These are phyloP conservation scores for Alca torda DNA, from an alignment of 2,797 vertebrate genomes.

Conservation along the genomic window DNA sequence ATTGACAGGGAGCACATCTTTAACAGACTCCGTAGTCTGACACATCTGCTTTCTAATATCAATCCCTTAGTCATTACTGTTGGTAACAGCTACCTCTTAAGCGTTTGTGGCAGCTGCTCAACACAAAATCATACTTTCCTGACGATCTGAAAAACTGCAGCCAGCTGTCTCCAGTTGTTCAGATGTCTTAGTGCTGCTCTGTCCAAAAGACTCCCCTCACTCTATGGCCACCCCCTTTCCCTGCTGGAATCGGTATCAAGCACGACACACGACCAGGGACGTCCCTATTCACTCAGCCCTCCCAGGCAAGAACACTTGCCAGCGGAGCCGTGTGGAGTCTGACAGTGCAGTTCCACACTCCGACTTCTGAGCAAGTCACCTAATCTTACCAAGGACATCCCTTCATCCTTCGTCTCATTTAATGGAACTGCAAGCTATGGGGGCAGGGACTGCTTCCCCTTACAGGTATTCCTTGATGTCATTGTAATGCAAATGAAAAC, in stretches of 20 bases:
- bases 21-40: background rate
- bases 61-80: background rate
- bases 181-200: background rate
- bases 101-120: constrained; percentile 25
- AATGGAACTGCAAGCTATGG: background rate
- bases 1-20: constrained; percentile 10
- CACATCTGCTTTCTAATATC: constrained; percentile 52
- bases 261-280: accelerated
- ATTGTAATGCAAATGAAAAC: background rate
- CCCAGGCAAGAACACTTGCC: background rate
- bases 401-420: background rate
- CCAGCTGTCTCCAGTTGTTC: constrained; percentile 56
- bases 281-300: background rate
- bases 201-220: background rate
- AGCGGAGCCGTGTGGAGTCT: background rate
- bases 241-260: background rate
- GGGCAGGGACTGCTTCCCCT: background rate
- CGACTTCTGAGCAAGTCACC: background rate
- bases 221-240: background rate
- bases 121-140: constrained; percentile 27
- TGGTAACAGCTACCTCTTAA: constrained; percentile 1
- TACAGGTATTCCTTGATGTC: background rate
- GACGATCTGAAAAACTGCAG: constrained; percentile 11
- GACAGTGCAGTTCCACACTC: background rate
- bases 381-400: background rate